These are phyloP conservation scores for Pipa parva DNA, from an alignment of 2,113 vertebrate genomes.

Conservation along the genomic window DNA sequence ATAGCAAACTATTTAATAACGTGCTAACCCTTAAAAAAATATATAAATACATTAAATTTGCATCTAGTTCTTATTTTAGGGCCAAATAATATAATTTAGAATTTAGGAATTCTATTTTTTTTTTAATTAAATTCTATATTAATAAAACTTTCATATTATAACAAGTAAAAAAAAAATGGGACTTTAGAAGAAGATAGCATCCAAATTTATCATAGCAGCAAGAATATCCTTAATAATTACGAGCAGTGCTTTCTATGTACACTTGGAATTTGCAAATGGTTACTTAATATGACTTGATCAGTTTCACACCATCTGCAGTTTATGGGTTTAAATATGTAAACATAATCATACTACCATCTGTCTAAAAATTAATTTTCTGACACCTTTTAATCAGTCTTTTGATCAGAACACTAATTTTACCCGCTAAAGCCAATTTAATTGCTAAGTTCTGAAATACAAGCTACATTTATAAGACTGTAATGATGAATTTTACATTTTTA, in stretches of 20 bases:
- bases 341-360: conserved; percentile 32
- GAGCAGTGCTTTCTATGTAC: neutral
- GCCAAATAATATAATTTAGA: neutral
- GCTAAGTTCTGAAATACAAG: conserved; percentile 5
- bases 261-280: conserved; percentile 12
- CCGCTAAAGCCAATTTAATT: conserved; percentile 1
- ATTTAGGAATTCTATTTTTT: too few species aligned
- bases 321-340: conserved; percentile 38
- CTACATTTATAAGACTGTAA: conserved; percentile 2
- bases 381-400: conserved; percentile 16
- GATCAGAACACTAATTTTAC: conserved; percentile 10
- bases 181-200: too few species aligned
- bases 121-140: too few species aligned
- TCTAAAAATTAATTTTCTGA: conserved; percentile 26
- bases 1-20: neutral
- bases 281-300: conserved; percentile 27
- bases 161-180: too few species aligned
- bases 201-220: too few species aligned
- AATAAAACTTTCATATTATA: too few species aligned
- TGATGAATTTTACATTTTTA: neutral
- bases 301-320: conserved; percentile 34
- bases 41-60: neutral
- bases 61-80: neutral
- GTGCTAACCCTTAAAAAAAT: neutral
- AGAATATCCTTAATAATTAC: conserved; percentile 7